Base-by-base conservation (phyloP, 2,888 invertebrate genomes). In the Trichogramma dendrolimi region DNA sequence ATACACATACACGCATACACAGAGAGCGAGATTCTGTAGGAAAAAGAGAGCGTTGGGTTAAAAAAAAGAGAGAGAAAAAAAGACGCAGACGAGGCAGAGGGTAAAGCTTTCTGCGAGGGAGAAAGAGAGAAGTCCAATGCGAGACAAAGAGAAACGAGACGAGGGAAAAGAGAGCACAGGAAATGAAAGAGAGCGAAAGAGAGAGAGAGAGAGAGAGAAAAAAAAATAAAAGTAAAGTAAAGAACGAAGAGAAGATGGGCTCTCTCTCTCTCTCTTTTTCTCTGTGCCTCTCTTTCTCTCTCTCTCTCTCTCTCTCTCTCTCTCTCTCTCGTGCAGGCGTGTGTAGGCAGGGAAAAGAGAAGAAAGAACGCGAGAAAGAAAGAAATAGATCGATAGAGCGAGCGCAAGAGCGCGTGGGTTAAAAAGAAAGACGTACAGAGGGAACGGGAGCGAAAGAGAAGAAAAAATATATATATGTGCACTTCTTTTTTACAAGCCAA, bases 71-170 rank as follows among this genome's bases (percentile, higher is more conserved):
- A 50, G 7, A 14, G 4, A 11, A 10, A 10, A 8, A 7, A 50
- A 50, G 11, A 11, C 11, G 43, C 40, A 52, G 60, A 54, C 57
- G 57, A 50, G 8, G 7, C n/a, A 8, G 27, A 50, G 10, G 50
- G 27, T 8, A 27, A 27, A 50, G 7, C 7, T 7, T 7, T 10
- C 8, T 50, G 14, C 7, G 14, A 50, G 50, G 14, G 10, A 50
- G 27, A 46, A 46, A 61, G 55, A 42, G 48, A 65, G 27, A 61
- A 65, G 55, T 52, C 60, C 62, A 56, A 55, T 60, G 54, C 53
- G 52, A 58, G 59, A 61, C 59, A 63, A 63, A 63, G 65, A 59
- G 61, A 58, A 61, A 59, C 60, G 63, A 44, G 46, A 52, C 48
- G 62, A 49, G 59, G 55, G 59, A 61, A 60, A 62, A 60, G 58